Evolutionary conservation across 2,888 invertebrate species (phyloP), one percentile per base, ranked within the genome.

Genomic region (Maniola hyperantus): DNA sequence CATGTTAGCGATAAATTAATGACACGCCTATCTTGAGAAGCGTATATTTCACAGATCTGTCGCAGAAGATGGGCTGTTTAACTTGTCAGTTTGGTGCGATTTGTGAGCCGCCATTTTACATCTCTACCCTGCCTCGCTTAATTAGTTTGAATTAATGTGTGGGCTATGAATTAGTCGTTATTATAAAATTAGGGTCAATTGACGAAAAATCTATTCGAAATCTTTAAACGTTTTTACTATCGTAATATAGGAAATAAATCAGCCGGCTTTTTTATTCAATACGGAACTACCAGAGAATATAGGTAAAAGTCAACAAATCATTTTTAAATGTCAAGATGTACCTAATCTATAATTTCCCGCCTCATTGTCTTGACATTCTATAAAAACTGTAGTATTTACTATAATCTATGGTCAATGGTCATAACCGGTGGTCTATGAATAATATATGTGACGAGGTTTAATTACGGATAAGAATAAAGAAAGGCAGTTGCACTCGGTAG

Each of bases 111-210:
- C 84, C 88, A 89, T 90, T 88, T 89, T 88, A 85, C 87, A 88
- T 89, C 89, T 89, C 88, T 85, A 85, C 89, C 84, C 79, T 84
- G 86, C 85, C 88, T 88, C 89, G 88, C 87, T 87, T 91, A 91
- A 92, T 91, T 91, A 91, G 89, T 85, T 80, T 83, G 87, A 87
- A 91, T 91, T 91, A 91, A 91, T 90, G 88, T 79, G 82, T 75
- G 76, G 57, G 82, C 86, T 87, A 85, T 88, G 88, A 87, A 84
- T 84, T 89, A 88, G 82, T 85, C 82, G 84, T 83, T 87, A 83
- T 85, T 86, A 78, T 81, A 79, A 77, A 80, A 84, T 85, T 85
- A 84, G 79, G 80, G 81, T 82, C 83, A 79, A 82, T 82, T 80
- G 15, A n/a, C 44, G 34, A 46, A 64, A 55, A 57, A 42, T 15